Evolutionary conservation across 2,888 invertebrate genomes (phyloP).

Genomic region (Netelia inedita): DNA sequence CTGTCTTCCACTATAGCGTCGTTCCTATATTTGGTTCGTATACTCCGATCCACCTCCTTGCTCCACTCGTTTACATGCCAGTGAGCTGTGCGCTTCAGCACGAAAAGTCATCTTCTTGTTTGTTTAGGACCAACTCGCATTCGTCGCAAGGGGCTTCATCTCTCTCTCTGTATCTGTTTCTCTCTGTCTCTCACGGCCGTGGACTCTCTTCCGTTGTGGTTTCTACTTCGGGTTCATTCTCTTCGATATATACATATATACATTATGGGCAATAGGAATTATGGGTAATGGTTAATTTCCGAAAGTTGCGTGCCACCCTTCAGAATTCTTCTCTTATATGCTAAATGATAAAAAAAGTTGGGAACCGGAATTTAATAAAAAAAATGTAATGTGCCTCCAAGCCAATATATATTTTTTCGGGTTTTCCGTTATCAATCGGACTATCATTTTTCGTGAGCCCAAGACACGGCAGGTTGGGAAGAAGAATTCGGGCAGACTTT

Average conservation of each 20-base stretch:
- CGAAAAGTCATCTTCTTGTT: constrained; percentile 67
- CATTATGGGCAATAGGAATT: too few species aligned
- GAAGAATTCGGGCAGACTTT: too few species aligned
- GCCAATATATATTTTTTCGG: too few species aligned
- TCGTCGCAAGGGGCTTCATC: constrained; percentile 26
- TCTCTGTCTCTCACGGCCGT: neutral
- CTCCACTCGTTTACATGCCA: constrained; percentile 54
- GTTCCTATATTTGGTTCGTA: constrained; percentile 39
- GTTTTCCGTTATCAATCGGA: too few species aligned
- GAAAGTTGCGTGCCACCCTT: too few species aligned
- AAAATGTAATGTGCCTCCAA: too few species aligned
- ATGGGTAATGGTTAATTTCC: too few species aligned
- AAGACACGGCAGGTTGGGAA: too few species aligned
- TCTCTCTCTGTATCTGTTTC: constrained; percentile 1
- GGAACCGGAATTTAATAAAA: too few species aligned
- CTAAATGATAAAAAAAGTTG: neutral
- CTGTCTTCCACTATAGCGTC: constrained; percentile 14
- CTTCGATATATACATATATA: neutral
- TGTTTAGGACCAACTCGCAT: constrained; percentile 66
- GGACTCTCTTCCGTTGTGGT: neutral
- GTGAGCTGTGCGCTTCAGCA: constrained; percentile 27
- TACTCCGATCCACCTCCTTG: constrained; percentile 30
- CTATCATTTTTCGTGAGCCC: too few species aligned
- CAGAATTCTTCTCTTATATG: neutral
- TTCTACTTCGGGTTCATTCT: neutral